Conservation (phyloP, 2,797 vertebrate species). For the Emys orbicularis region DNA sequence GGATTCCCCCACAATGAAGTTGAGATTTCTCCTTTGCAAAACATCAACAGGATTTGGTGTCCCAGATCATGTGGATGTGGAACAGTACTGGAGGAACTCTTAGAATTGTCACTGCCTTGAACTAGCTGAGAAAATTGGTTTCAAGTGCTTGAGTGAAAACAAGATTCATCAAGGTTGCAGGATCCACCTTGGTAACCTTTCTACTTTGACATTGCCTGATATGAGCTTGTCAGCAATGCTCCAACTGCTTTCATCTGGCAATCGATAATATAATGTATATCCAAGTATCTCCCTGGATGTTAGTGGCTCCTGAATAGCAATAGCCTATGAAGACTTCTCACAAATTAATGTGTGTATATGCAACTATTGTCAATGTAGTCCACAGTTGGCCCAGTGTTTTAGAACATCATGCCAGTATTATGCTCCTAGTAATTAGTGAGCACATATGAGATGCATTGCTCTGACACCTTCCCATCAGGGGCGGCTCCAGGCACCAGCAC, state of each 20-base stretch:
- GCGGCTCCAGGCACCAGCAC: no score
- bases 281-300: neutral
- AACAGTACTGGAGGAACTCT: neutral
- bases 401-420: neutral
- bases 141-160: neutral
- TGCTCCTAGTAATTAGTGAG: neutral
- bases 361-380: neutral
- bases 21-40: slow-evolving; percentile 26
- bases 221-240: neutral
- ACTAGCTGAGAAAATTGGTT: neutral
- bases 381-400: neutral
- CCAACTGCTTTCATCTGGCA: neutral
- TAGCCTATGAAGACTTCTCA: neutral
- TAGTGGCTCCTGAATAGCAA: neutral
- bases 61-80: neutral
- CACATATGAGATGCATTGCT: neutral
- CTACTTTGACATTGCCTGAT: neutral
- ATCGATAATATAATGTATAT: neutral
- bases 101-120: neutral
- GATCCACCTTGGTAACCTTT: neutral
- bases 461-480: neutral
- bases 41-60: neutral
- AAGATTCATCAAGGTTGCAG: neutral
- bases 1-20: neutral
- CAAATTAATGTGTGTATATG: neutral